Evolutionary conservation across 2,797 vertebrate species (phyloP).

Genomic region (Rousettus madagascariensis): DNA sequence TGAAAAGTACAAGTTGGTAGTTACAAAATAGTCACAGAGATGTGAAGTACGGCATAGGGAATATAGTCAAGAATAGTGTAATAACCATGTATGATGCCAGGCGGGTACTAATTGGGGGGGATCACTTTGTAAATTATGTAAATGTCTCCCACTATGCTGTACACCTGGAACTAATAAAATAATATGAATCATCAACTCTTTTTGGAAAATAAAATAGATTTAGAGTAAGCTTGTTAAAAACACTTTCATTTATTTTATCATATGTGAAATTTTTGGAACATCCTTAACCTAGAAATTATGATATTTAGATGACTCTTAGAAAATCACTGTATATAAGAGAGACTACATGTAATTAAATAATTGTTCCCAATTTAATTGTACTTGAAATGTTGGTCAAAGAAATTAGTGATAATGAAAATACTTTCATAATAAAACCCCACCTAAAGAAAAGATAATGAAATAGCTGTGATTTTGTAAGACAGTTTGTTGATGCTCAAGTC

Average conservation of each 20-base stretch:
- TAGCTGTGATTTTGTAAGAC: neutral
- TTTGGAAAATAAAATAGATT: no score
- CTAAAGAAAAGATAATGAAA: neutral
- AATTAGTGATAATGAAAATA: neutral
- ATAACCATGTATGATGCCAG: no score
- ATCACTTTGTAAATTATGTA: no score
- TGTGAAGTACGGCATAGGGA: no score
- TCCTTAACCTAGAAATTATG: neutral
- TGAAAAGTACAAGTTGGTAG: no score
- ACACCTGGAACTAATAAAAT: no score
- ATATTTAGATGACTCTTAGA: neutral
- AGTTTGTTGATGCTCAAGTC: neutral
- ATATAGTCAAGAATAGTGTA: no score
- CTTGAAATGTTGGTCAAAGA: neutral
- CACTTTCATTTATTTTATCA: neutral
- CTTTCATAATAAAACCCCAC: neutral
- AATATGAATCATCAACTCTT: no score
- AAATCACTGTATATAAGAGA: neutral
- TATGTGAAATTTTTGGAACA: neutral
- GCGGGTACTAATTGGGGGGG: no score
- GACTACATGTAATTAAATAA: neutral
- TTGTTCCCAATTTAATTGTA: neutral
- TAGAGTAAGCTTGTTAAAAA: neutral
- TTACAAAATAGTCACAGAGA: no score
- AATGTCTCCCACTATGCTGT: no score